Percentiles rank a stretch among this genome's conserved stretches.
These are phyloP conservation scores for Cataglyphis livida DNA, from an alignment of 2,888 invertebrate species.

Conservation along the genomic window DNA sequence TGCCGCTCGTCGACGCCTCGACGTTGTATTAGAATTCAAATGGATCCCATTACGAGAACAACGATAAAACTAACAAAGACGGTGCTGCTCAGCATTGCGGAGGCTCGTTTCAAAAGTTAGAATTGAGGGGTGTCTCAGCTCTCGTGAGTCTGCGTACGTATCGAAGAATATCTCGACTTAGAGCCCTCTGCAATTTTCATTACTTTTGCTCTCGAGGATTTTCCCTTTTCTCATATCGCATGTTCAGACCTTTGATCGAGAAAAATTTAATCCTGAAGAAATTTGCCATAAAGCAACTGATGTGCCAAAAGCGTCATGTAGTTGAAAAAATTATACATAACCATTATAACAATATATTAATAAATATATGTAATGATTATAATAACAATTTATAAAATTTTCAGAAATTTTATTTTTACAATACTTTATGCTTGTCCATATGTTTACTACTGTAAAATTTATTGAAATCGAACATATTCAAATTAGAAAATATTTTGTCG, in stretches of 20 bases:
- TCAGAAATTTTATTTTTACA: background rate
- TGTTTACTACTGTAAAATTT: background rate
- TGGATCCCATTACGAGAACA: constrained; percentile 79
- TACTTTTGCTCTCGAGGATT: constrained; percentile 60
- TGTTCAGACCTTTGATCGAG: constrained; percentile 20
- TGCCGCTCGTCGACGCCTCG: constrained; percentile 72
- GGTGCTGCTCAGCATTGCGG: constrained; percentile 67
- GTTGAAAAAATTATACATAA: background rate
- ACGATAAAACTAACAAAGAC: constrained; percentile 81
- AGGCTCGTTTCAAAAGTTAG: constrained; percentile 78
- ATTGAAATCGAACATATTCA: background rate
- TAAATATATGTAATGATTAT: background rate
- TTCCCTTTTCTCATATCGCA: constrained; percentile 23
- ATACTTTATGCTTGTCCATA: background rate
- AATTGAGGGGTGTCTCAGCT: constrained; percentile 74
- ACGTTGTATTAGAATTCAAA: constrained; percentile 79
- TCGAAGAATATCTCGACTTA: constrained; percentile 48
- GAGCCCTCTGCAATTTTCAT: constrained; percentile 66
- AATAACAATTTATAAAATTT: background rate
- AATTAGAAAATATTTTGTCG: background rate
- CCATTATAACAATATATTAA: background rate
- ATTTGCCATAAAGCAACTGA: background rate
- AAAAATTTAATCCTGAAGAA: background rate
- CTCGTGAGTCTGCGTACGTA: constrained; percentile 47
- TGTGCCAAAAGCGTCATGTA: background rate